Percentiles rank a stretch among this genome's conserved stretches.
phyloP scores from a whole-genome alignment of 2,113 vertebrate genomes.

The Corapipo altera region DNA sequence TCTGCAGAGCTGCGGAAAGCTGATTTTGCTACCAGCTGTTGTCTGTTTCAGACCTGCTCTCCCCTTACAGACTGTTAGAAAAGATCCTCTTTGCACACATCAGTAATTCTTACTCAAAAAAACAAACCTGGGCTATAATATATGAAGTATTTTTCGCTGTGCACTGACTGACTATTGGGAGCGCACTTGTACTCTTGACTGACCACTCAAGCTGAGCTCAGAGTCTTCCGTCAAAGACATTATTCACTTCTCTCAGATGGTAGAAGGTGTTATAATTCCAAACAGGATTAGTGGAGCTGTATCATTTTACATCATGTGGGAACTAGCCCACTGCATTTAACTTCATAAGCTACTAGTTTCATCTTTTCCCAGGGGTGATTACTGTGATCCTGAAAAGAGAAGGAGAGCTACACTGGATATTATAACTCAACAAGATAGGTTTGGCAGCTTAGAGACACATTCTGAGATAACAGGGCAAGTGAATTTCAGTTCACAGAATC shows the following conservation, averaged over 20 bases:
- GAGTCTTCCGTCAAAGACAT: background rate
- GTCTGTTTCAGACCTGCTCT: background rate
- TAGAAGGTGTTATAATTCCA: background rate
- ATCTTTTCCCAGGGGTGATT: background rate
- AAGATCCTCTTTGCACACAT: background rate
- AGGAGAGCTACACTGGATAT: background rate
- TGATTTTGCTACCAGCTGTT: rapidly evolving
- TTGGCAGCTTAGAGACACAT: background rate
- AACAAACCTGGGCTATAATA: background rate
- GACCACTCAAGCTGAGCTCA: background rate
- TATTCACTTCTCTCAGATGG: background rate
- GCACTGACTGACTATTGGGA: background rate
- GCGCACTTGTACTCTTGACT: background rate
- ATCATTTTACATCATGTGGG: background rate
- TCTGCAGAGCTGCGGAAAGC: rapidly evolving
- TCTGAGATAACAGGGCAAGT: background rate
- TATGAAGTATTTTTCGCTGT: background rate
- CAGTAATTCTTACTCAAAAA: background rate
- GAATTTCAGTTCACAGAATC: background rate
- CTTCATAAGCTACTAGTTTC: background rate
- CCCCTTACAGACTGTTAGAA: background rate
- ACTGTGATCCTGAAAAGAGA: background rate
- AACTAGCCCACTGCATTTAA: background rate
- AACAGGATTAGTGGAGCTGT: background rate
- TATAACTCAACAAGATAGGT: background rate